These are phyloP conservation scores for Seriola dumerili DNA, from an alignment of 2,113 vertebrate species.

Conservation along the genomic window DNA sequence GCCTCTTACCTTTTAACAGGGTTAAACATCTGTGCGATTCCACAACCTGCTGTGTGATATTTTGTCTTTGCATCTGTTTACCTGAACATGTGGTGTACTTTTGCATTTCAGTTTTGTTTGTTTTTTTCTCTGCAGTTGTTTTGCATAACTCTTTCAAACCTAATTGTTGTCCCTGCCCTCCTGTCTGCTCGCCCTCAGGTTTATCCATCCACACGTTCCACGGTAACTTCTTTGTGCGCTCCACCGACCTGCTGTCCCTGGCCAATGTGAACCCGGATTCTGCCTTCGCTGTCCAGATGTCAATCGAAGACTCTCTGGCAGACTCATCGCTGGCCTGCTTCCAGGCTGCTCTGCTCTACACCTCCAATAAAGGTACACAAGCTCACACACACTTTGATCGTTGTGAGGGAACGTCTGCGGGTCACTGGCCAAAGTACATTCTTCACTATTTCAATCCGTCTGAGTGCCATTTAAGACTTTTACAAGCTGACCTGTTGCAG, in stretches of 20 bases:
- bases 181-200: conserved; percentile 79
- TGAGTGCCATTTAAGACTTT: no score
- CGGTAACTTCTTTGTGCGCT: conserved; percentile 98
- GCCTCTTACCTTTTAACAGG: no score
- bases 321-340: conserved; percentile 96
- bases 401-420: not conserved
- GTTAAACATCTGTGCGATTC: no score
- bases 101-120: not conserved
- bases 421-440: no score
- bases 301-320: conserved; percentile 93
- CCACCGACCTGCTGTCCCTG: conserved; percentile 96
- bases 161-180: not conserved
- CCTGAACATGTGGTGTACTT: no score
- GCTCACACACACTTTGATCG: not conserved
- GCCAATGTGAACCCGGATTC: conserved; percentile 98
- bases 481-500: no score
- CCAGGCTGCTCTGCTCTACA: conserved; percentile 97
- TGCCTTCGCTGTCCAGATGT: conserved; percentile 98
- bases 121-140: not conserved
- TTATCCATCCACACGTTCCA: conserved; percentile 99
- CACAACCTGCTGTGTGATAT: no score
- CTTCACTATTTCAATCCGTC: no score
- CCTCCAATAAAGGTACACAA: conserved; percentile 94
- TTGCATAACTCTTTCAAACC: not conserved
- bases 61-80: no score